Evolutionary conservation across 2,113 vertebrate genomes (phyloP).

Genomic region (Euleptes europaea): DNA sequence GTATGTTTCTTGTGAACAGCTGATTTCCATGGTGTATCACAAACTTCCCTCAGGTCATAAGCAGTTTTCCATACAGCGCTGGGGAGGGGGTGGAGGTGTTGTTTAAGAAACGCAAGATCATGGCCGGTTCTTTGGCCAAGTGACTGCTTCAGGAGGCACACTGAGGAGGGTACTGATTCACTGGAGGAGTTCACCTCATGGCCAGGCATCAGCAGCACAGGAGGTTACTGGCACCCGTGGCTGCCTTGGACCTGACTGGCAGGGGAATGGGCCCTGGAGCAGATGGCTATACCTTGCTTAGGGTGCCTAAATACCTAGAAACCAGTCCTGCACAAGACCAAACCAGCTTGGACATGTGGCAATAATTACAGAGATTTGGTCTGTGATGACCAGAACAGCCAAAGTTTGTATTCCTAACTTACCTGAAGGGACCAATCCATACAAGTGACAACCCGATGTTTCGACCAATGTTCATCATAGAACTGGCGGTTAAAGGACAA

Average conservation of each 20-base stretch:
- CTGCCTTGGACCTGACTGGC: too few relatives aligned
- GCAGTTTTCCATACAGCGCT: background rate
- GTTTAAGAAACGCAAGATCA: background rate
- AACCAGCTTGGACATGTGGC: background rate
- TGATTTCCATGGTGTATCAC: background rate
- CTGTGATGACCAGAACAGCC: background rate
- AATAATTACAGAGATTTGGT: background rate
- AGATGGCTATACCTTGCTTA: too few relatives aligned
- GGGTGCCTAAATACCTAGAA: too few relatives aligned
- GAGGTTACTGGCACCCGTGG: too few relatives aligned
- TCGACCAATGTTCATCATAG: conserved; percentile 97
- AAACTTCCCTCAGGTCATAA: background rate
- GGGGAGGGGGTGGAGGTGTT: background rate
- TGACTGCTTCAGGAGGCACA: too few relatives aligned
- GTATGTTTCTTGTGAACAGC: background rate
- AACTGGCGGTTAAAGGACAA: conserved; percentile 92
- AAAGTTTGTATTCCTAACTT: conserved; percentile 23
- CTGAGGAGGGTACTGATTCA: too few relatives aligned
- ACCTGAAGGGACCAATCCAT: conserved; percentile 98
- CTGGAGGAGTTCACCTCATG: too few relatives aligned
- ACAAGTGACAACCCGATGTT: conserved; percentile 95
- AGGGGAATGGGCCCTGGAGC: too few relatives aligned
- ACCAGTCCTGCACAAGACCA: background rate
- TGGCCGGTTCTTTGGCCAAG: too few relatives aligned
- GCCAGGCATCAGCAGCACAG: too few relatives aligned